phyloP scores from a whole-genome alignment of 2,113 vertebrate species.

The Vombatus ursinus region DNA sequence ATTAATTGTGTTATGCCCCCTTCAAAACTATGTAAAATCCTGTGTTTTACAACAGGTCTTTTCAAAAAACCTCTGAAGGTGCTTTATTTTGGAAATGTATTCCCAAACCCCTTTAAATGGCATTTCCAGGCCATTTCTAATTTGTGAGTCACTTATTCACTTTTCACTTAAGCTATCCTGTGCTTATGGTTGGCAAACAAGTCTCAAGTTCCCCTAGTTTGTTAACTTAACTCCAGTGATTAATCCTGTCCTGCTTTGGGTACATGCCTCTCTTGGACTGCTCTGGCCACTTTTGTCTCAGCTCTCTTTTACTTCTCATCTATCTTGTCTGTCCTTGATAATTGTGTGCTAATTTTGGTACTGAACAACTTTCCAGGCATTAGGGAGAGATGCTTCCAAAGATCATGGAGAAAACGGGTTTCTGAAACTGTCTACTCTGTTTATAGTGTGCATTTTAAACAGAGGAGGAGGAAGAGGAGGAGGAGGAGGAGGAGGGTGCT shows the following conservation, averaged over 20 bases:
- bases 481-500: conserved; percentile 63
- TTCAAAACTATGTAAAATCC: conserved; percentile 28
- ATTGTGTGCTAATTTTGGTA: conserved; percentile 70
- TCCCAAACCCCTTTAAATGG: conserved; percentile 3
- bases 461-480: conserved; percentile 62
- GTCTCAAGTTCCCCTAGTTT: conserved; percentile 37
- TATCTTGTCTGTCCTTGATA: conserved; percentile 44
- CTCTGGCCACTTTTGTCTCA: conserved; percentile 55
- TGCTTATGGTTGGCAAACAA: conserved; percentile 47
- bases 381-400: conserved; percentile 60
- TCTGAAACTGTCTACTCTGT: conserved; percentile 56
- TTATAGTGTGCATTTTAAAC: conserved; percentile 48
- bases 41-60: conserved; percentile 34
- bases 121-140: conserved; percentile 38
- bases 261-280: conserved; percentile 50
- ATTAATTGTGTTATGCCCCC: conserved; percentile 26
- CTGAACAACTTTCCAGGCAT: conserved; percentile 58
- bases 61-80: conserved; percentile 4
- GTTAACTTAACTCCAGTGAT: conserved; percentile 27
- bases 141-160: conserved; percentile 16
- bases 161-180: conserved; percentile 49
- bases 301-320: conserved; percentile 33
- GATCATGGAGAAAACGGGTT: conserved; percentile 57
- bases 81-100: conserved; percentile 47
- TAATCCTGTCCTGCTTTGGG: conserved; percentile 33